These are phyloP conservation scores for Campaea margaritaria DNA, from an alignment of 2,888 invertebrate species.

Conservation along the genomic window DNA sequence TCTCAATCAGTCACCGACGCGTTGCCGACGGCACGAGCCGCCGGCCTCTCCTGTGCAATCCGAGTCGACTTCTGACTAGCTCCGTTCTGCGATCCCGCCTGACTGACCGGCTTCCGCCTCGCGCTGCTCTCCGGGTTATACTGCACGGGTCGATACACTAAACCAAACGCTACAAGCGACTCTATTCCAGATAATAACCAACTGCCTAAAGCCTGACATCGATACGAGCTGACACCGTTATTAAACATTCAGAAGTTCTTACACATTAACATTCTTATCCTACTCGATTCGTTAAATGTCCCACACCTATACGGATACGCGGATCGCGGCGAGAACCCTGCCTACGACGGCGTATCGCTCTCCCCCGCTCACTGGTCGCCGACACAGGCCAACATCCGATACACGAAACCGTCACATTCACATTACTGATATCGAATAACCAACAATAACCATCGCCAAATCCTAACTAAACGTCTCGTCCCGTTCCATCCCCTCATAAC, in stretches of 20 bases:
- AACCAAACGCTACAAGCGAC: slow-evolving; percentile 76
- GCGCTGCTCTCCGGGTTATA: slow-evolving; percentile 60
- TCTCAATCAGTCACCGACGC: slow-evolving; percentile 81
- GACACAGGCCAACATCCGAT: slow-evolving; percentile 62
- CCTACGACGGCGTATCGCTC: slow-evolving; percentile 56
- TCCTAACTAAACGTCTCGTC: slow-evolving; percentile 71
- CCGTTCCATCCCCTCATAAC: slow-evolving; percentile 72
- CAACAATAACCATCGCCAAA: slow-evolving; percentile 78
- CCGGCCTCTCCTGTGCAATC: slow-evolving; percentile 62
- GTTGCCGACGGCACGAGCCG: slow-evolving; percentile 62
- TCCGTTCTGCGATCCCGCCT: slow-evolving; percentile 61
- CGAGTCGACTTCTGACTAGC: slow-evolving; percentile 67
- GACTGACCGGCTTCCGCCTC: slow-evolving; percentile 63
- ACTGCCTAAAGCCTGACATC: slow-evolving; percentile 73
- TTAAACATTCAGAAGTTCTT: slow-evolving; percentile 74
- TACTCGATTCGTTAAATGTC: slow-evolving; percentile 80
- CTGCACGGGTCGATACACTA: slow-evolving; percentile 71
- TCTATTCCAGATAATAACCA: slow-evolving; percentile 78
- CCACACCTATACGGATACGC: slow-evolving; percentile 78
- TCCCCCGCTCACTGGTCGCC: slow-evolving; percentile 54
- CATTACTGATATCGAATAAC: slow-evolving; percentile 73
- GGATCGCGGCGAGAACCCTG: slow-evolving; percentile 71
- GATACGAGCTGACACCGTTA: slow-evolving; percentile 73
- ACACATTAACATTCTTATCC: slow-evolving; percentile 75
- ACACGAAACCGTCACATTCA: slow-evolving; percentile 71